Percentiles rank a stretch among this genome's conserved stretches.
phyloP scores from a whole-genome alignment of 2,797 vertebrate genomes.

The Siniperca undulata region DNA sequence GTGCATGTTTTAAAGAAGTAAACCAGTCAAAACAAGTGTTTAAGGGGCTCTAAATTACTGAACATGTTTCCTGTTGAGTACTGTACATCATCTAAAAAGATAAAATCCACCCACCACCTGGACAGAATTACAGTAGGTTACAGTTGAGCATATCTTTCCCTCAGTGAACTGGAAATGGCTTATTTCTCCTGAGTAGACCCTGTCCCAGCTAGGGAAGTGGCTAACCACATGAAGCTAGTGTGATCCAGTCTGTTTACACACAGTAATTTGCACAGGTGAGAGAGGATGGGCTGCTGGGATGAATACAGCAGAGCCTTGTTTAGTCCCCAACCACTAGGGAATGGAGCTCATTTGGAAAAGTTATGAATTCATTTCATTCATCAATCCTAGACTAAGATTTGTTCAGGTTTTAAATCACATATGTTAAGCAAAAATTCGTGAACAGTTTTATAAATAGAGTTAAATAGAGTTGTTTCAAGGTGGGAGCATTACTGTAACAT shows the following conservation, averaged over 20 bases:
- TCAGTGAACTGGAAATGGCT: slow-evolving; percentile 77
- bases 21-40: slow-evolving; percentile 34
- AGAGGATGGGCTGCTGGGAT: slow-evolving; percentile 60
- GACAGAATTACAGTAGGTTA: slow-evolving; percentile 76
- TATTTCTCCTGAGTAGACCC: slow-evolving; percentile 78
- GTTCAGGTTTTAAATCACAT: slow-evolving; percentile 55
- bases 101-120: slow-evolving; percentile 73
- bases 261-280: slow-evolving; percentile 84
- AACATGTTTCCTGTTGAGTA: slow-evolving; percentile 38
- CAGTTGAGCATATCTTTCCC: slow-evolving; percentile 75
- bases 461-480: slow-evolving; percentile 37
- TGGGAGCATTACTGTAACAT: slow-evolving; percentile 24
- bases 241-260: slow-evolving; percentile 74
- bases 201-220: slow-evolving; percentile 80
- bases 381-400: slow-evolving; percentile 47
- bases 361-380: slow-evolving; percentile 76
- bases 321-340: slow-evolving; percentile 34
- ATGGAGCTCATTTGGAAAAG: slow-evolving; percentile 52
- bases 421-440: slow-evolving; percentile 51
- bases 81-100: slow-evolving; percentile 54
- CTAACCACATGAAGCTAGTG: slow-evolving; percentile 81
- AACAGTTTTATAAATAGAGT: slow-evolving; percentile 37
- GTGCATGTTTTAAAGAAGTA: slow-evolving; percentile 16
- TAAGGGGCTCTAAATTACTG: slow-evolving; percentile 30
- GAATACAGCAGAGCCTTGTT: slow-evolving; percentile 74